Evolutionary conservation across 2,888 invertebrate species (phyloP), one percentile per base, ranked within the genome.

Genomic region (Villa cingulata): DNA sequence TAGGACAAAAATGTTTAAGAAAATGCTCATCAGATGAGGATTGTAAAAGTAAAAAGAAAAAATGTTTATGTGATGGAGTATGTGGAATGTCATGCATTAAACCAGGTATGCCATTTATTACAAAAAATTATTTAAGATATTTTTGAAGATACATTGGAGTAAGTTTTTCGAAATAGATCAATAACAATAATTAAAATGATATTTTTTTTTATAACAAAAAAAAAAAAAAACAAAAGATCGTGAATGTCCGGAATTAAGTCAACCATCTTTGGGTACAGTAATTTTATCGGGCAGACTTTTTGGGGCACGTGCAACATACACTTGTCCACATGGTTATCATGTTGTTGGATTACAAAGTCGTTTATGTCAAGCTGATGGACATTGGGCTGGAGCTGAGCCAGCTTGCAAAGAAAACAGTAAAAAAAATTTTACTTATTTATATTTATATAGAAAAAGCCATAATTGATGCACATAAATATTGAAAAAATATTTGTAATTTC

Each of bases 1-100:
- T 88, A 65, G 85, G 86, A 2, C 88, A 91, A 62, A 85, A 86
- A 62, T 94, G 94, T 69, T 75, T 92, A 51, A 78, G 92, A 53
- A 91, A 91, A 66, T 97, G 96, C 64, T 88, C 84, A 1, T 84
- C 86, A 0, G 92, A 96, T 62, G 87, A 87, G 63, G 95, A 96
- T 67, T 97, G 97, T 70, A 91, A 92, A 70, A 94, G 94, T 64
- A 87, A 89, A 71, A 88, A 90, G 73, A 94, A 95, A 72, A 86
- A 91, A 64, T 98, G 97, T 64, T 76, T 94, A 53, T 98, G 97
- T 65, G 97, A 98, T 64, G 96, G 95, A 42, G 81, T 84, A 2
- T 97, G 97, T 62, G 97, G 97, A 48, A 85, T 91, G 81, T 94
- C 94, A 46, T 98, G 97, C 70, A 92, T 97, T 57, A 95, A 96